Evolutionary conservation across 2,113 vertebrate species (phyloP).

Genomic region (Ceratotherium simum): DNA sequence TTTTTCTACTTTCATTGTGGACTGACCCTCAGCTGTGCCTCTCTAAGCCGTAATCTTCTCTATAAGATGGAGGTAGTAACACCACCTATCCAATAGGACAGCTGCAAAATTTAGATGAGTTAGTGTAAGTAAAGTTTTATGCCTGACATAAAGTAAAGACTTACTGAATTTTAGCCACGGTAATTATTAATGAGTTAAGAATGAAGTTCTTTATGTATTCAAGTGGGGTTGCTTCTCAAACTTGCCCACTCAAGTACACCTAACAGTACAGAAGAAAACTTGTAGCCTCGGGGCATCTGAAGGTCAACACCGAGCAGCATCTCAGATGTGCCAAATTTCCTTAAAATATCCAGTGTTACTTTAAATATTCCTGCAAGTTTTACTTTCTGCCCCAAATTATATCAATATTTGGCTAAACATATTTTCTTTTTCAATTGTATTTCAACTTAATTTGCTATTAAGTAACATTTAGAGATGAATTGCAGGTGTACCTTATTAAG

Average conservation of each 20-base stretch:
- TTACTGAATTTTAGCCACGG: not conserved
- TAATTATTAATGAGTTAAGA: not conserved
- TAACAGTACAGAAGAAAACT: not conserved
- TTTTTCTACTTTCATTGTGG: not conserved
- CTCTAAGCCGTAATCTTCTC: not conserved
- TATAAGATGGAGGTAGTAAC: not conserved
- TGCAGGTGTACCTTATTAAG: not conserved
- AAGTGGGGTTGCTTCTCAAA: not conserved
- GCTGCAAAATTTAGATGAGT: not conserved
- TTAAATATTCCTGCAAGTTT: not conserved
- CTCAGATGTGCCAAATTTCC: not conserved
- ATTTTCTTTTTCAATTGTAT: not conserved
- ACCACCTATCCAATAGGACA: not conserved
- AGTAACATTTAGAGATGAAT: not conserved
- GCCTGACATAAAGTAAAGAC: not conserved
- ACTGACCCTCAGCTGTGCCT: not conserved
- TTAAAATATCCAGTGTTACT: not conserved
- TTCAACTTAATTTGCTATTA: not conserved
- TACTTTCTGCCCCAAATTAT: not conserved
- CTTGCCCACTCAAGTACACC: not conserved
- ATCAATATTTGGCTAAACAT: conserved; percentile 4
- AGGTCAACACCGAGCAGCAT: not conserved
- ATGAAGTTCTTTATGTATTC: not conserved
- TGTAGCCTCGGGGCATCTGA: not conserved
- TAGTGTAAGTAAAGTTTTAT: not conserved